Evolutionary conservation across 2,888 invertebrate genomes (phyloP).

Genomic region (Lathronympha strigana): DNA sequence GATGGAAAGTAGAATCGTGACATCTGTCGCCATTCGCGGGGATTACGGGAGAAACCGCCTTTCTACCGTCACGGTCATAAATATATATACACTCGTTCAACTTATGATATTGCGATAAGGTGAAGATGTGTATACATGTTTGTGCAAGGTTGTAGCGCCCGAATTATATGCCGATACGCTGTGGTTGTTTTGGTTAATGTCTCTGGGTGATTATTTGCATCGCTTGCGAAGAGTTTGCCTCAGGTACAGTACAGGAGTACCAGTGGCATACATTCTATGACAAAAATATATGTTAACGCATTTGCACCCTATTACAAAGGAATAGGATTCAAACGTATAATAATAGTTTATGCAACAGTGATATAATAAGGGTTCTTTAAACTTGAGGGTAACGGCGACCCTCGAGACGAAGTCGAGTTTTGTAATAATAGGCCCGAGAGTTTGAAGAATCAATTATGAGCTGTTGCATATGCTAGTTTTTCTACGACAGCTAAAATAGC

Average conservation of each 20-base stretch:
- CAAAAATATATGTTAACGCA: too few species aligned
- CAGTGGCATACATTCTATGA: too few species aligned
- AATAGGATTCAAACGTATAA: too few species aligned
- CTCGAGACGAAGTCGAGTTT: too few species aligned
- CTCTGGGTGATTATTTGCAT: slow-evolving; percentile 13
- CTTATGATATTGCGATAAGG: background rate
- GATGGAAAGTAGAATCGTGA: slow-evolving; percentile 67
- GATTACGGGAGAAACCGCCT: slow-evolving; percentile 60
- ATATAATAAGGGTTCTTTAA: too few species aligned
- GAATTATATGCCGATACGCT: slow-evolving; percentile 49
- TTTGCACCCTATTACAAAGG: too few species aligned
- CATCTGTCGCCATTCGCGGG: slow-evolving; percentile 56
- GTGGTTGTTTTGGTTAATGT: slow-evolving; percentile 31
- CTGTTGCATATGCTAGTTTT: too few species aligned
- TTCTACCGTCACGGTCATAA: slow-evolving; percentile 51
- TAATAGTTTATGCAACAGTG: too few species aligned
- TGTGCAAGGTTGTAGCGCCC: slow-evolving; percentile 34
- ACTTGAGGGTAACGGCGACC: too few species aligned
- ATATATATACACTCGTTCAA: slow-evolving; percentile 1
- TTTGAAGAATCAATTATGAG: too few species aligned
- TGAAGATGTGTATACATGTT: background rate
- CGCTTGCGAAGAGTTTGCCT: background rate
- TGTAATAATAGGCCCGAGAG: too few species aligned
- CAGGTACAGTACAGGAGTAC: background rate
- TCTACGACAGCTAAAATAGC: too few species aligned